phyloP scores from a whole-genome alignment of 2,113 vertebrate genomes.

The Cephalophus harveyi region DNA sequence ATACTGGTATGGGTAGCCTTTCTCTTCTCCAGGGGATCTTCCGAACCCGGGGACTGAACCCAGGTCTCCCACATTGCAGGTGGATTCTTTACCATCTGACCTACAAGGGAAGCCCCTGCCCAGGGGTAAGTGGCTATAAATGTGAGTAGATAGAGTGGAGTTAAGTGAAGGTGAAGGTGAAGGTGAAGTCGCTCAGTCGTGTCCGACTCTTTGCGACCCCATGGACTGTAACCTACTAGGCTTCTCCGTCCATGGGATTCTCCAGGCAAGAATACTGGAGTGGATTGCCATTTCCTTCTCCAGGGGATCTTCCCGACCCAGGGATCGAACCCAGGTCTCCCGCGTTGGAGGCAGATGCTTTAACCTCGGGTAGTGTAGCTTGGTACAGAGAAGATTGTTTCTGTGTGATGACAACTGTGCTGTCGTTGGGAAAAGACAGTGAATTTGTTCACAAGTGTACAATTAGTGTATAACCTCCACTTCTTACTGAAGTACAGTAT shows the following conservation, averaged over 20 bases:
- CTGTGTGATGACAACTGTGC: neutral
- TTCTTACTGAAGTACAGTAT: neutral
- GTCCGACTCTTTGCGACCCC: too few species aligned
- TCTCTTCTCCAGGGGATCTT: neutral
- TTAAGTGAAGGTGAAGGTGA: too few species aligned
- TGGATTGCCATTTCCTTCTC: too few species aligned
- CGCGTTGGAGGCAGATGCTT: too few species aligned
- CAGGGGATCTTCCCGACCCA: too few species aligned
- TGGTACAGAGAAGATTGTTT: neutral
- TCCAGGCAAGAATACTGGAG: too few species aligned
- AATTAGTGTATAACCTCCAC: accelerated
- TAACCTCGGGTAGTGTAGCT: neutral
- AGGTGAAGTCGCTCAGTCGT: too few species aligned
- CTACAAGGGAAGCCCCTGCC: neutral
- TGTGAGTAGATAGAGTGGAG: neutral
- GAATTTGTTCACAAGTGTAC: neutral
- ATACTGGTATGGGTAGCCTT: neutral
- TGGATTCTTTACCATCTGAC: neutral
- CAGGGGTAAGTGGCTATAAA: neutral
- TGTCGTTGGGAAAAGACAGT: neutral
- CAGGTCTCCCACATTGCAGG: neutral
- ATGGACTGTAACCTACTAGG: too few species aligned
- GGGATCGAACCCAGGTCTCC: too few species aligned
- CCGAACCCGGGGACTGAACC: neutral
- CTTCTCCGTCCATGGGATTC: too few species aligned